Evolutionary conservation across 2,113 vertebrate genomes (phyloP), one percentile per base, ranked within the genome.

Genomic region (Campylorhamphus procurvoides): DNA sequence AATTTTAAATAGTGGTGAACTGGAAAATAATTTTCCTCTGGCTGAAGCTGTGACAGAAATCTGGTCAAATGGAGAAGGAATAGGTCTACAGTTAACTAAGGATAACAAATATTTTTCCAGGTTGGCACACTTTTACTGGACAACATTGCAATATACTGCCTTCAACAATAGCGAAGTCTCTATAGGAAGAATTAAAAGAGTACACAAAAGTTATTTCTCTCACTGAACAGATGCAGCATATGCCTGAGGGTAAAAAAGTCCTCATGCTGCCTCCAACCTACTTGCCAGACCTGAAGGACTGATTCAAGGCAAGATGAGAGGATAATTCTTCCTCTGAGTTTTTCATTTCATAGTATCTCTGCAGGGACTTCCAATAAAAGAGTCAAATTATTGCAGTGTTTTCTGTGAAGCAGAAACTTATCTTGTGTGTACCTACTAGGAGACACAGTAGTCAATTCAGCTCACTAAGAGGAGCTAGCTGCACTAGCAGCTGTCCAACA

Each of bases 381-480:
- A 87, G 49, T 87, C 46, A 87, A 79, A 89, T 94, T 91, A 72
- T 82, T 76, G 44, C 68, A 82, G 46, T 58, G 40, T 82, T 88
- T 90, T 83, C 78, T 87, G 33, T 93, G 82, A 93, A 91, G 85
- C 69, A 50, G 75, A 88, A 92, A 88, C 58, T 64, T 93, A 44
- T 55, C 82, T 90, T 73, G 24, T 92, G 63, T 46, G 83, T 92
- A 31, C 84, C 68, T 94, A 63, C 68, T 62, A 85, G 42, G 49
- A 89, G 84, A 60, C 3, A 4, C 37, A 74, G 68, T 55, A 80
- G 90, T 94, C 68, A 96, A 90, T 92, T 80, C 53, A 59, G 46
- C 73, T 91, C 44, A 50, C 56, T 79, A 55, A 80, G 55, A 93
- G 44, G 15, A 87, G 40, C 12, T 29, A 83, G 59, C 55, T 80